Evolutionary conservation across 2,113 vertebrate species (phyloP).

Genomic region (Dicaeum eximium): DNA sequence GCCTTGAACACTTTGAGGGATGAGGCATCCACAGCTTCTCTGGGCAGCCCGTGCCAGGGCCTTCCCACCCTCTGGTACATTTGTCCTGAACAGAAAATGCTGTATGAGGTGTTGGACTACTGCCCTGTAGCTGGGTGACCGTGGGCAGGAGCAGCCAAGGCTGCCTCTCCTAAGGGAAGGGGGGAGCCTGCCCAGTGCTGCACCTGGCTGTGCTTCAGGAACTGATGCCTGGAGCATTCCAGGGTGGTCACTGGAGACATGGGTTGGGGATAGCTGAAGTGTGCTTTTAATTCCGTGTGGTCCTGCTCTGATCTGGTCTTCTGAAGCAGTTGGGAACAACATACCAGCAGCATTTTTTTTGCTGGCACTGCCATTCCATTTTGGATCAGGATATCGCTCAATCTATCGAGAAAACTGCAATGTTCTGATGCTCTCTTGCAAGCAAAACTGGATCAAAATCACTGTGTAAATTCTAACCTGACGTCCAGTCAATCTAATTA

Average conservation of each 20-base stretch:
- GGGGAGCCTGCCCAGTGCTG: not conserved
- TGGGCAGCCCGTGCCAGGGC: not conserved
- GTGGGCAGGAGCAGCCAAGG: not conserved
- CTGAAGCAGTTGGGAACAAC: not conserved
- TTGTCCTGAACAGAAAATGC: not conserved
- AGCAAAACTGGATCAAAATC: not conserved
- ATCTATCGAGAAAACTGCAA: not conserved
- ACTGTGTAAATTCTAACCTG: not conserved
- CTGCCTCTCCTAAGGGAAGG: not conserved
- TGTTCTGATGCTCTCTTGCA: not conserved
- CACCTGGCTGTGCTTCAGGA: not conserved
- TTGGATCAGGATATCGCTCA: not conserved
- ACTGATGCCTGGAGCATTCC: not conserved
- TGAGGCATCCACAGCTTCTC: not conserved
- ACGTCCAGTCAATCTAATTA: not conserved
- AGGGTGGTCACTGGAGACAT: not conserved
- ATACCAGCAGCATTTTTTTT: not conserved
- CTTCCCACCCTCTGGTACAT: not conserved
- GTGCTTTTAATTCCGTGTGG: not conserved
- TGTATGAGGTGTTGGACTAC: not conserved
- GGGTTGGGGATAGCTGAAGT: not conserved
- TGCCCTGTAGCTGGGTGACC: not conserved
- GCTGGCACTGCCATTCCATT: not conserved
- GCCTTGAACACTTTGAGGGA: not conserved
- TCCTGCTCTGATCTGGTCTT: not conserved